Evolutionary conservation across 2,888 invertebrate genomes (phyloP).

Genomic region (Harpalus rufipes): DNA sequence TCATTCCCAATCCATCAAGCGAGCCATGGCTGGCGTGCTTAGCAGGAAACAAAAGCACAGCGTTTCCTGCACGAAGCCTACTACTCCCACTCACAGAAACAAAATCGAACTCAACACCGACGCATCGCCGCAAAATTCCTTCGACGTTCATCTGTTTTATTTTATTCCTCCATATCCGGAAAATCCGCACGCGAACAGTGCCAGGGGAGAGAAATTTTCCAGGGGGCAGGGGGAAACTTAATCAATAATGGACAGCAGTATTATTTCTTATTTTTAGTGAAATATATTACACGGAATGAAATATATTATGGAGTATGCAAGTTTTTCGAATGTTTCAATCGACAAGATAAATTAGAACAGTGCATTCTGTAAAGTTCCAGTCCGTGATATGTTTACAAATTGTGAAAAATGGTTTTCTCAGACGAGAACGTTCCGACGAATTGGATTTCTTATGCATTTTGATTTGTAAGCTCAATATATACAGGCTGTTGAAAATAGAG

Average conservation of each 20-base stretch:
- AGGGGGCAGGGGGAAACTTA: not conserved
- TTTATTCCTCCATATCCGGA: slow-evolving; percentile 47
- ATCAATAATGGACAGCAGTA: not conserved
- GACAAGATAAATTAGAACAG: not conserved
- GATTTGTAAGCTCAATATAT: not conserved
- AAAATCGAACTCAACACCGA: slow-evolving; percentile 16
- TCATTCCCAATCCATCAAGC: slow-evolving; percentile 21
- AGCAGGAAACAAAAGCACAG: slow-evolving; percentile 37
- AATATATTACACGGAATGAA: not conserved
- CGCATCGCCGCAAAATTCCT: slow-evolving; percentile 33
- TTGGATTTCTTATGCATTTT: not conserved
- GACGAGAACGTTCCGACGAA: not conserved
- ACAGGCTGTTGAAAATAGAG: too few relatives aligned
- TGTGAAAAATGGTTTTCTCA: not conserved
- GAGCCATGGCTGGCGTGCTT: slow-evolving; percentile 7
- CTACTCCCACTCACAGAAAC: slow-evolving; percentile 4
- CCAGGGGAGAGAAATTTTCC: not conserved
- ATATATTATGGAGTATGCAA: not conserved
- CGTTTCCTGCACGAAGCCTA: slow-evolving; percentile 30
- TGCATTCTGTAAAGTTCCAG: not conserved
- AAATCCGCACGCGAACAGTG: slow-evolving; percentile 36
- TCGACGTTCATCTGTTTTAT: slow-evolving; percentile 51
- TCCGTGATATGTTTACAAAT: not conserved
- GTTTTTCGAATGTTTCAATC: not conserved
- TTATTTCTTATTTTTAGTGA: not conserved